phyloP scores from a whole-genome alignment of 2,797 vertebrate genomes.

The Steatocranus sp. region DNA sequence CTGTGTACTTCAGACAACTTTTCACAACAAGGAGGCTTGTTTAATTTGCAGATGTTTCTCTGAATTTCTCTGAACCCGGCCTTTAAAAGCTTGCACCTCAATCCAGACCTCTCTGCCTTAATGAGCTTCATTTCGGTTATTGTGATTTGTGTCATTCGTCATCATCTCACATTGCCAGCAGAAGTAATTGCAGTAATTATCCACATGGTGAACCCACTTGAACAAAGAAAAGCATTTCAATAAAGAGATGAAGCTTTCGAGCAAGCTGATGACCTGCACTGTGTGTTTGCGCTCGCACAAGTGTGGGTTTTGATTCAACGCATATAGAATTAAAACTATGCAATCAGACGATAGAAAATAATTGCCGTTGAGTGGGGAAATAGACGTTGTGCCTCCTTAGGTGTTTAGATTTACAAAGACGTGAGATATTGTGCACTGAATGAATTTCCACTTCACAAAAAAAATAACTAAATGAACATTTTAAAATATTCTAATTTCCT shows the following conservation, averaged over 20 bases:
- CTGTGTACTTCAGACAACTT: neutral
- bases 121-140: conserved; percentile 7
- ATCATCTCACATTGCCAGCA: neutral
- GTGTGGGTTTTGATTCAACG: conserved; percentile 5
- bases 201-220: conserved; percentile 4
- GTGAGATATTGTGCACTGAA: neutral
- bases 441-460: neutral
- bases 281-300: neutral
- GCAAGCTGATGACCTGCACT: conserved; percentile 11
- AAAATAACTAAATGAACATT: neutral
- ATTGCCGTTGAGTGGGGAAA: conserved; percentile 2
- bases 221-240: conserved; percentile 30
- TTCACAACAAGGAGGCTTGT: neutral
- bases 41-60: neutral
- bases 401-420: conserved; percentile 22
- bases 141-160: neutral
- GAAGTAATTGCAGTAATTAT: conserved; percentile 17
- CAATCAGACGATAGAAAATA: conserved; percentile 31
- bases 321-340: conserved; percentile 42
- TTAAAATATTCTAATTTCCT: conserved; percentile 17
- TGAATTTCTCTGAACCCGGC: neutral
- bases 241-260: conserved; percentile 17
- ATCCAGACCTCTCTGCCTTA: neutral
- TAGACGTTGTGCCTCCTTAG: conserved; percentile 12
- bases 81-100: neutral